phyloP scores from a whole-genome alignment of 1,140 invertebrate species.

The Monomorium pharaonis region DNA sequence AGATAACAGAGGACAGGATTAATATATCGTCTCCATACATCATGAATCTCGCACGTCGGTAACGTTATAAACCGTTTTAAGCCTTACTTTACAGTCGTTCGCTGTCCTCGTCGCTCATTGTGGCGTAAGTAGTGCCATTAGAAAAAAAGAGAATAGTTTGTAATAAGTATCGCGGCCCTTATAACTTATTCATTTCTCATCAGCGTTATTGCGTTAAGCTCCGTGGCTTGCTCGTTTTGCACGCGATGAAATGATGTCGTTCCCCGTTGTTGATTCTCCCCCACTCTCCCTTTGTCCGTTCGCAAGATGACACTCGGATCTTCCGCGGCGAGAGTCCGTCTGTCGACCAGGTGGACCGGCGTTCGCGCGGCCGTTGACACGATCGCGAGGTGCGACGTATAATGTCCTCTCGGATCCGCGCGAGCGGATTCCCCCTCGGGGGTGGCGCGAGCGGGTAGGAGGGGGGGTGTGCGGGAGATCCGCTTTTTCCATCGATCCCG shows the following conservation, averaged over 20 bases:
- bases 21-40: neutral
- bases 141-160: neutral
- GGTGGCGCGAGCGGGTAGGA: neutral
- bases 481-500: slow-evolving; percentile 28
- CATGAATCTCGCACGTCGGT: neutral
- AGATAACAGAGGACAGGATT: neutral
- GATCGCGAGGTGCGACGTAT: neutral
- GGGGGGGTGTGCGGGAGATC: neutral
- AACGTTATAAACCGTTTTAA: neutral
- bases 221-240: neutral
- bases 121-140: neutral
- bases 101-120: neutral
- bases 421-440: neutral
- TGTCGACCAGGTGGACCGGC: neutral
- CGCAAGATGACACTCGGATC: neutral
- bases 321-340: neutral
- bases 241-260: neutral
- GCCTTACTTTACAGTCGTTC: neutral
- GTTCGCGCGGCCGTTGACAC: neutral
- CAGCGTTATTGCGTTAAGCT: neutral
- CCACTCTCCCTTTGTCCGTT: neutral
- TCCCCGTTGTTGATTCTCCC: too few species aligned
- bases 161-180: neutral
- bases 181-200: slow-evolving; percentile 1
- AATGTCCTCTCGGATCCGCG: neutral